Base-by-base conservation (phyloP, 2,797 vertebrate genomes). In the Typhlichthys eigenmanni region DNA sequence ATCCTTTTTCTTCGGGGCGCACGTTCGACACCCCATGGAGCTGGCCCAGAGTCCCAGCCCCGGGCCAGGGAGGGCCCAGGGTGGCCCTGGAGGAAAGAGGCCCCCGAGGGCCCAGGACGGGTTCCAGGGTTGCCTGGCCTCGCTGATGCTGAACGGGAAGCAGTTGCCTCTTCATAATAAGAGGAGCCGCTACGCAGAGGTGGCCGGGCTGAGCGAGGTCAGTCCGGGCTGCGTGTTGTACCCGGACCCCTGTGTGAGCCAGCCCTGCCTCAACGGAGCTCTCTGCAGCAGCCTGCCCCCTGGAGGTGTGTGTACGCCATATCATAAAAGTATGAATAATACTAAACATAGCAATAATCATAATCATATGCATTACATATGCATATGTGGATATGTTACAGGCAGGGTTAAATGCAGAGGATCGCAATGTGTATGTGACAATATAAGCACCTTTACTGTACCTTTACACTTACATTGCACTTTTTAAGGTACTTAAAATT, bases 61-160 rank as follows among this genome's bases (percentile, higher is more conserved):
- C 74, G 74, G 91, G 88, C 67, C 94, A 67, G 53, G 85, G 84
- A 32, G 93, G 38, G 82, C 24, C 55, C 77, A 72, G 7, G 76
- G 64, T 24, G 55, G 69, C 65, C 93, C 74, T 69, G 50, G 83
- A 71, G 66, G 79, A 0, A 93, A 92, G 50, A 88, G 88, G 66
- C 92, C 88, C n/a, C 88, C 91, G 0, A 93, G 92, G 64, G 91
- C 95, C 19, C 94, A 91, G 78, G 95, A 91, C 2, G 96, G 98
- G 19, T 97, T 99, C 84, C 92, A 93, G 86, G 97, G 98, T n/a
- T 99, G 98, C 74, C 92, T 98, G 86, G 94, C 94, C 66, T 94
- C 95, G 0, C 80, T 98, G 69, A 90, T 92, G 61, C 85, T 99
- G 61, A 98, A 98, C 16, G 95, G 96, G 3, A 95, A 96, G 56